phyloP scores from a whole-genome alignment of 2,113 vertebrate species.

The Cephalopterus ornatus region DNA sequence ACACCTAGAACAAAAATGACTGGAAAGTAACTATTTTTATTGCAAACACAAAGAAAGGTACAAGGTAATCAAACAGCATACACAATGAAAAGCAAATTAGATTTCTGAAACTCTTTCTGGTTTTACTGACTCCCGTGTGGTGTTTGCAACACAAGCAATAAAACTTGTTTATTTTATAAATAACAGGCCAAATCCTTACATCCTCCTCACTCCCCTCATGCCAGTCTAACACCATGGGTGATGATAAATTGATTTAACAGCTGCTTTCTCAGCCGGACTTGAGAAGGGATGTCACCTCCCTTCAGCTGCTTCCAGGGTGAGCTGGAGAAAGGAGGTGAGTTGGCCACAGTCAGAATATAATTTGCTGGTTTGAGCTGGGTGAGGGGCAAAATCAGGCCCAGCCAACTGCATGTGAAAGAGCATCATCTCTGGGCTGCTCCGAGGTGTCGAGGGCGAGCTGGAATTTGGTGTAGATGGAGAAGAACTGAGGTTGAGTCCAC shows the following conservation, averaged over 20 bases:
- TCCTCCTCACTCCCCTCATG: background rate
- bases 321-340: background rate
- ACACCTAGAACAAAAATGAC: background rate
- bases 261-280: background rate
- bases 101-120: background rate
- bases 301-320: background rate
- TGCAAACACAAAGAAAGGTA: background rate
- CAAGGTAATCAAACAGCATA: conserved; percentile 32
- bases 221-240: background rate
- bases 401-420: background rate
- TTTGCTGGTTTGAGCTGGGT: background rate
- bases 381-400: background rate
- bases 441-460: background rate
- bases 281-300: background rate
- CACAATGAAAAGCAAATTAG: conserved; percentile 34
- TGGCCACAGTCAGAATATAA: background rate
- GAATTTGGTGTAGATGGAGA: background rate
- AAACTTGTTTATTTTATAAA: conserved; percentile 12
- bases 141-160: background rate
- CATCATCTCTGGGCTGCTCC: background rate
- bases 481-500: background rate
- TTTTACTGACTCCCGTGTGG: background rate
- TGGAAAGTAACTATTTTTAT: conserved; percentile 32
- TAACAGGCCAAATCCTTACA: background rate
- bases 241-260: background rate